phyloP scores from a whole-genome alignment of 1,140 invertebrate species.

The Formica exsecta region DNA sequence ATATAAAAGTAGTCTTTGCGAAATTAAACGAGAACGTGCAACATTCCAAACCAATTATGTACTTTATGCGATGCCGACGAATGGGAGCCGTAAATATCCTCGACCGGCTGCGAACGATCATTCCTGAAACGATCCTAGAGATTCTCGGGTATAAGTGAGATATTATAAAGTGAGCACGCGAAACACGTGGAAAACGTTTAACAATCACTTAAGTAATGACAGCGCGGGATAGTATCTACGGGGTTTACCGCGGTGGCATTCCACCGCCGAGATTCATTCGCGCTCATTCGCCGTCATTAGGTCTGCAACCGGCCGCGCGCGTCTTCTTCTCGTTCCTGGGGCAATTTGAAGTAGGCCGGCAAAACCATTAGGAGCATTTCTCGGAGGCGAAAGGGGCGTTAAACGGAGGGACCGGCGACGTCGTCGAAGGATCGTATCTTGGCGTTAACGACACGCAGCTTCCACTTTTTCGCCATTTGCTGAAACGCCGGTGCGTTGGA shows the following conservation, averaged over 20 bases:
- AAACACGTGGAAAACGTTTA: slow-evolving; percentile 8
- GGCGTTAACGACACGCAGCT: slow-evolving; percentile 59
- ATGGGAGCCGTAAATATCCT: not conserved
- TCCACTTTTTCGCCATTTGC: slow-evolving; percentile 31
- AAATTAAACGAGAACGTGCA: not conserved
- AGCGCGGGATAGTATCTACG: slow-evolving; percentile 10
- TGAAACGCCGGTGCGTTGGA: not conserved
- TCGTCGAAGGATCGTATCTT: slow-evolving; percentile 62
- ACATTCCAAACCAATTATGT: not conserved
- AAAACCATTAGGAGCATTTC: slow-evolving; percentile 63
- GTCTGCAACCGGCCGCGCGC: slow-evolving; percentile 44
- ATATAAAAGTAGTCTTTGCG: not conserved
- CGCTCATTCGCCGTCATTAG: slow-evolving; percentile 59
- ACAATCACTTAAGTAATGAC: slow-evolving; percentile 54
- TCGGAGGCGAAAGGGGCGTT: slow-evolving; percentile 68
- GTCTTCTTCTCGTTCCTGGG: slow-evolving; percentile 48
- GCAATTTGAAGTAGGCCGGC: slow-evolving; percentile 66
- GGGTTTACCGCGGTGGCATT: slow-evolving; percentile 25
- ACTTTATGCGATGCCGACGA: not conserved
- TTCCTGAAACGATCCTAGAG: not conserved
- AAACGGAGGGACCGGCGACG: slow-evolving; percentile 57
- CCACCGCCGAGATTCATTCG: slow-evolving; percentile 26
- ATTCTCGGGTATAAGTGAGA: slow-evolving; percentile 21
- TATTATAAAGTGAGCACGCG: slow-evolving; percentile 19
- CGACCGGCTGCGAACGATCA: not conserved